Conservation (phyloP, 2,797 vertebrate species). For the Podarcis siculus region DNA sequence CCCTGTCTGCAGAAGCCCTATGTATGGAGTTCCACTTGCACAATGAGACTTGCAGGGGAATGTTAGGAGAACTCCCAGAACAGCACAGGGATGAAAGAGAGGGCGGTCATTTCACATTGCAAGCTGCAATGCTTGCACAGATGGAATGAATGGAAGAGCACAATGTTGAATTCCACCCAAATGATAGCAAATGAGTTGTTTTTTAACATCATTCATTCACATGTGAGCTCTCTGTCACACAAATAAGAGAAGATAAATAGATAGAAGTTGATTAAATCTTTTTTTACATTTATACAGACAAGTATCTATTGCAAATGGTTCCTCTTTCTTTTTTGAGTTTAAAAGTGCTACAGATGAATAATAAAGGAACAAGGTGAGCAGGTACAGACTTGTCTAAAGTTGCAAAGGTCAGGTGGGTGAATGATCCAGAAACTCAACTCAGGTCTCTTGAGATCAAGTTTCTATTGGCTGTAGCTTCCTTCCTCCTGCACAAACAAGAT, state of each 20-base stretch:
- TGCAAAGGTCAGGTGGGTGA: constrained; percentile 16
- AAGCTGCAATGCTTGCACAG: too few relatives aligned
- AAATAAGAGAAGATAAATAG: neutral
- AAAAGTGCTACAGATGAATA: neutral
- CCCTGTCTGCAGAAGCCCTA: too few relatives aligned
- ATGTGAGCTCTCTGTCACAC: neutral
- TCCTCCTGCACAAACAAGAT: constrained; percentile 2
- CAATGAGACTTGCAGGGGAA: too few relatives aligned
- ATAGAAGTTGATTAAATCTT: neutral
- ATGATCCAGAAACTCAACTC: constrained; percentile 23
- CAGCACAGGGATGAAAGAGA: too few relatives aligned
- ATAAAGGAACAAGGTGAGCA: neutral
- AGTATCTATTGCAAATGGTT: neutral
- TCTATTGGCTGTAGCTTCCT: neutral
- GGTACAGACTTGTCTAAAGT: neutral
- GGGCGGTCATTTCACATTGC: too few relatives aligned
- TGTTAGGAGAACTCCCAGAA: too few relatives aligned
- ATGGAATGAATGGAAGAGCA: too few relatives aligned
- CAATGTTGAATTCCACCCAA: too few relatives aligned
- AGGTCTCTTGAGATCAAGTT: constrained; percentile 7
- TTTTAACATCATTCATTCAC: neutral
- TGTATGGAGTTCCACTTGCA: too few relatives aligned
- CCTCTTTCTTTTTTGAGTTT: neutral
- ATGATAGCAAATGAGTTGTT: too few relatives aligned
- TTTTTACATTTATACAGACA: neutral